phyloP scores from a whole-genome alignment of 1,140 invertebrate species.

The Bursaphelenchus mucronatus region DNA sequence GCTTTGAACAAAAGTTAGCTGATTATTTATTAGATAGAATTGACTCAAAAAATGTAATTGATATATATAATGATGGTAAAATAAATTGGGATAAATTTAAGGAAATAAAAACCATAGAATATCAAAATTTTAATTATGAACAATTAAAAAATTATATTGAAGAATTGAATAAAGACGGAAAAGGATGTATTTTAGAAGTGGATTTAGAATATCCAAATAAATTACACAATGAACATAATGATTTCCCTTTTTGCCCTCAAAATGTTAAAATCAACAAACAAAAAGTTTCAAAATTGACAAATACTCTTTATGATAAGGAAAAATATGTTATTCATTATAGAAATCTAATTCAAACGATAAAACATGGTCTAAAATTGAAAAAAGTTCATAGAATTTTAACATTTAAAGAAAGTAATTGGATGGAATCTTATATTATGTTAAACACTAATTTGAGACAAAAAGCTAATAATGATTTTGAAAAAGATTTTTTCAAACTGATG shows the following conservation, averaged over 20 bases:
- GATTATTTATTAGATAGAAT: constrained; percentile 44
- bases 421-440: no score
- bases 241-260: no score
- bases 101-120: constrained; percentile 50
- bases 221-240: no score
- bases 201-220: no score
- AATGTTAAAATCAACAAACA: not conserved
- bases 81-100: constrained; percentile 45
- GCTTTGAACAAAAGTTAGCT: constrained; percentile 43
- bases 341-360: constrained; percentile 64
- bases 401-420: no score
- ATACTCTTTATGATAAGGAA: not conserved
- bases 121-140: constrained; percentile 1
- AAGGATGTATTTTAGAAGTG: no score
- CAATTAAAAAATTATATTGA: not conserved
- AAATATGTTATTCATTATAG: constrained; percentile 64
- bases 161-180: constrained; percentile 4
- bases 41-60: constrained; percentile 59
- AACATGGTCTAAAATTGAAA: constrained; percentile 62
- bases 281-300: constrained; percentile 1
- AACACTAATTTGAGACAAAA: no score
- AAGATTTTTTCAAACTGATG: no score
- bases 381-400: constrained; percentile 64
- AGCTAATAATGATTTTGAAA: no score
- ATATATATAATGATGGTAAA: constrained; percentile 2